These are phyloP conservation scores for Tadarida brasiliensis DNA, from an alignment of 2,797 vertebrate genomes.

Conservation along the genomic window DNA sequence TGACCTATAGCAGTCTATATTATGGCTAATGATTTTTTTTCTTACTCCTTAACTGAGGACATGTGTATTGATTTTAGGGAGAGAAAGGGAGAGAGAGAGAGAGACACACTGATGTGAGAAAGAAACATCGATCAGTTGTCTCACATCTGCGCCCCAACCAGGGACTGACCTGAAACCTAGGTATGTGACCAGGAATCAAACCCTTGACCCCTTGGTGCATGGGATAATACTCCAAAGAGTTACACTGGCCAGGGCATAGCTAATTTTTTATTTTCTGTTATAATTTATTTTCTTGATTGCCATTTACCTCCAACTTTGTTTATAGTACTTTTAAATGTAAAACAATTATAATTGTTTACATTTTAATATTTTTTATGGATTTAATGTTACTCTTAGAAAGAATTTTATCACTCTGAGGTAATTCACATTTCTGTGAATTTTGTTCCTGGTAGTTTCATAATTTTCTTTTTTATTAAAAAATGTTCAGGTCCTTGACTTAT, in stretches of 20 bases:
- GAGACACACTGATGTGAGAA: too few relatives aligned
- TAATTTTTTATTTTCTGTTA: not conserved
- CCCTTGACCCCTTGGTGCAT: too few relatives aligned
- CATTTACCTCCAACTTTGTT: not conserved
- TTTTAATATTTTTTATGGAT: not conserved
- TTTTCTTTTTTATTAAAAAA: constrained; percentile 45
- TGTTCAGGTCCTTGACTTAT: not conserved
- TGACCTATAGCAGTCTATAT: not conserved
- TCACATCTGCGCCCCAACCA: too few relatives aligned
- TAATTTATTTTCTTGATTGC: not conserved
- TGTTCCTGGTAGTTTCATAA: not conserved
- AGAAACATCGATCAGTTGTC: too few relatives aligned
- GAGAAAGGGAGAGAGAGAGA: too few relatives aligned
- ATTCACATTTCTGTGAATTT: constrained; percentile 40
- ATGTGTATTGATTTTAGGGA: too few relatives aligned
- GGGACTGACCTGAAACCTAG: too few relatives aligned
- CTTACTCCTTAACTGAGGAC: too few relatives aligned
- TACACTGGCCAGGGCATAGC: not conserved
- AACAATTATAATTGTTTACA: not conserved
- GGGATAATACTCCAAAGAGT: too few relatives aligned
- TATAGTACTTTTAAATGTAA: not conserved
- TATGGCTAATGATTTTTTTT: not conserved
- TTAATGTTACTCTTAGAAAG: constrained; percentile 23
- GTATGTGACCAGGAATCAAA: too few relatives aligned
- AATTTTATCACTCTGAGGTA: not conserved